phyloP scores from a whole-genome alignment of 2,113 vertebrate genomes.

The Oncorhynchus keta region DNA sequence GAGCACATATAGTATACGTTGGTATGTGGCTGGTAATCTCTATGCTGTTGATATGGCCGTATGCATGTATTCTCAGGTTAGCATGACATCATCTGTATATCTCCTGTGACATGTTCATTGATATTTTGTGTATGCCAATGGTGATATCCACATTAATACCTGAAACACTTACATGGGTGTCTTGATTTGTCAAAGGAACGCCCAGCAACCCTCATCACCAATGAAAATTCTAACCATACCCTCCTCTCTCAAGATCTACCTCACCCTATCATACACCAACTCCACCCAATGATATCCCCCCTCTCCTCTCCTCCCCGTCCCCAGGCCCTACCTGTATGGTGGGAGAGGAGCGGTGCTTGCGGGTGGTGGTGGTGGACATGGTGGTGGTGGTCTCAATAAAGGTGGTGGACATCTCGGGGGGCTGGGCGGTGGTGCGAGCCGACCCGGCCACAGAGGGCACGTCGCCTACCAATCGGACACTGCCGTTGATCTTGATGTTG shows the following conservation, averaged over 20 bases:
- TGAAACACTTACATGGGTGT: too few species aligned
- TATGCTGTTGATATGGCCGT: too few species aligned
- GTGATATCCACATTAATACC: too few species aligned
- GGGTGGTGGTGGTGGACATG: slow-evolving; percentile 95
- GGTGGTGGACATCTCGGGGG: slow-evolving; percentile 93
- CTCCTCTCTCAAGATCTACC: too few species aligned
- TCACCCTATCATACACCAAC: too few species aligned
- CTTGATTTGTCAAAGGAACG: too few species aligned
- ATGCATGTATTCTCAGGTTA: too few species aligned
- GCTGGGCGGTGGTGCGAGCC: slow-evolving; percentile 85
- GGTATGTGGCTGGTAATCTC: not conserved
- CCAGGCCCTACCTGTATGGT: slow-evolving; percentile 82
- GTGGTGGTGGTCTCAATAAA: slow-evolving; percentile 97
- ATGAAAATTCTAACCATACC: too few species aligned
- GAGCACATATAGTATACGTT: not conserved
- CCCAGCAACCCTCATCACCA: too few species aligned
- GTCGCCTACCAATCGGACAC: slow-evolving; percentile 92
- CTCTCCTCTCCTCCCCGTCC: not conserved
- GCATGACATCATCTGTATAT: too few species aligned
- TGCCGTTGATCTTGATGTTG: slow-evolving; percentile 95
- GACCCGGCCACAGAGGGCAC: slow-evolving; percentile 86
- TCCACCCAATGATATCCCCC: not conserved
- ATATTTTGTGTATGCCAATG: too few species aligned
- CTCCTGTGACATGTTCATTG: too few species aligned
- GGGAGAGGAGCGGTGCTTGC: slow-evolving; percentile 91